phyloP scores from a whole-genome alignment of 2,888 invertebrate genomes.

The Creontiades dilutus region DNA sequence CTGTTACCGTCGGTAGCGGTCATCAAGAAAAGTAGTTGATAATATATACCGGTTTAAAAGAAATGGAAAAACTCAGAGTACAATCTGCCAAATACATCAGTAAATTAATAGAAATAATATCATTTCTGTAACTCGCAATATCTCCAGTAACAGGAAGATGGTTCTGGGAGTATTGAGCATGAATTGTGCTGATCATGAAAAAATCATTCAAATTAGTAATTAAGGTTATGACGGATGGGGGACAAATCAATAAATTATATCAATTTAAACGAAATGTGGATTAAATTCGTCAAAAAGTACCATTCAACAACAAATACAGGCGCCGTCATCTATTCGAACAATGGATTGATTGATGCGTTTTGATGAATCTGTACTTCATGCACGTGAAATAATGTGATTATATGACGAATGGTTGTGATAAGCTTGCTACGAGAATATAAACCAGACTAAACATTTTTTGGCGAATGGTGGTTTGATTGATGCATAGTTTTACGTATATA shows the following conservation, averaged over 20 bases:
- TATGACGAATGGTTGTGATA: background rate
- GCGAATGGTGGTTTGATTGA: background rate
- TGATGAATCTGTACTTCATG: slow-evolving; percentile 15
- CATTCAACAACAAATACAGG: background rate
- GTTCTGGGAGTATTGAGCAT: too few relatives aligned
- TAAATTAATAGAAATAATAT: too few relatives aligned
- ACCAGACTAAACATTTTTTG: background rate
- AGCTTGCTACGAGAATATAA: background rate
- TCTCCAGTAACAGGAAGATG: too few relatives aligned
- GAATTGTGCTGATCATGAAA: too few relatives aligned
- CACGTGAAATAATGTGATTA: background rate
- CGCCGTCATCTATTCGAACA: background rate
- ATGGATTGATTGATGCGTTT: background rate
- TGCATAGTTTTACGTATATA: background rate
- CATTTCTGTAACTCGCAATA: too few relatives aligned
- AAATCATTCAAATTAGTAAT: too few relatives aligned
- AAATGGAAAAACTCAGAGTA: too few relatives aligned
- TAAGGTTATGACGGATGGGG: too few relatives aligned
- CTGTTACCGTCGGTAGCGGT: too few relatives aligned
- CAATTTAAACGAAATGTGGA: background rate
- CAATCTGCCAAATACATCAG: too few relatives aligned
- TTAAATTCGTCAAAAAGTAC: background rate
- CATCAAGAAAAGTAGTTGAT: too few relatives aligned
- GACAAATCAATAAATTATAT: background rate
- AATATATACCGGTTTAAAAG: too few relatives aligned